These are phyloP conservation scores for Pica pica DNA, from an alignment of 2,113 vertebrate genomes.

Conservation along the genomic window DNA sequence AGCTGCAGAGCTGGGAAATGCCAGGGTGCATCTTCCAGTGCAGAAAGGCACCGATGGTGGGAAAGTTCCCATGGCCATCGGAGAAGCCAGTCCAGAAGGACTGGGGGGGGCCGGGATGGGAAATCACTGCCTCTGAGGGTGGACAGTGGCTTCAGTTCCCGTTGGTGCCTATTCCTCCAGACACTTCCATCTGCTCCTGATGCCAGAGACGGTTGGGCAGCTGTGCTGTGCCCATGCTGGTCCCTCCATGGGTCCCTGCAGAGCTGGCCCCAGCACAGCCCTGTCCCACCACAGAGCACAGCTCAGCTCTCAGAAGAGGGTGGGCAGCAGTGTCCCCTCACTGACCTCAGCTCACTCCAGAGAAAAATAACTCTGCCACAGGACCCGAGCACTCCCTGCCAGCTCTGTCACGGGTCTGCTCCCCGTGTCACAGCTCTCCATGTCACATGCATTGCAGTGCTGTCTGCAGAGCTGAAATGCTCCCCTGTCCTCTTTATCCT, in stretches of 20 bases:
- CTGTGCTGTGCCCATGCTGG: not conserved
- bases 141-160: not conserved
- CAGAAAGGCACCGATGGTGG: not conserved
- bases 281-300: not conserved
- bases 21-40: not conserved
- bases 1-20: not conserved
- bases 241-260: not conserved
- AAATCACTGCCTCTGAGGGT: not conserved
- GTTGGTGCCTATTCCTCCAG: not conserved
- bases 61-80: not conserved
- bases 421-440: not conserved
- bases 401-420: not conserved
- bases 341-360: not conserved
- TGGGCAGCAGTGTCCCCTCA: not conserved
- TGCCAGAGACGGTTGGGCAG: not conserved
- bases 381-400: not conserved
- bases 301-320: not conserved
- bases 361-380: not conserved
- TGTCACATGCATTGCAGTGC: not conserved
- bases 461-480: not conserved
- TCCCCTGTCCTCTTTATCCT: not conserved
- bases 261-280: not conserved
- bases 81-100: not conserved
- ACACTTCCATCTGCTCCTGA: not conserved
- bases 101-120: not conserved